Evolutionary conservation across 2,888 invertebrate species (phyloP), one percentile per base, ranked within the genome.

Genomic region (Callyntrura sp.): DNA sequence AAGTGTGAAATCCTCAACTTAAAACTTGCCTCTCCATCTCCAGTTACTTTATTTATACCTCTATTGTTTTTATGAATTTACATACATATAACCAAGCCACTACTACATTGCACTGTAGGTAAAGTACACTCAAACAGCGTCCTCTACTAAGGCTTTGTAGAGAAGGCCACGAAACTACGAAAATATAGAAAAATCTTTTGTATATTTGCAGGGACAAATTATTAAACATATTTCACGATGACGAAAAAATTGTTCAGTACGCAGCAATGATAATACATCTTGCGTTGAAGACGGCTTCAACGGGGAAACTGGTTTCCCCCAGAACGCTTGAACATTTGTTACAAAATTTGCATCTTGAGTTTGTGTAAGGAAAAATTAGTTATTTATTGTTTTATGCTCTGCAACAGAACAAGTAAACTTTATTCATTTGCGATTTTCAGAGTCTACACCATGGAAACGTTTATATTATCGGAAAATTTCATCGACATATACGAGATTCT

Each of bases 231-330:
- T 85, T 57, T 48, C 57, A 73, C 43, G 85, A 90, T 45, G 93
- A 93, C 78, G 70, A 76, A 28, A 93, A 92, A 85, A 90, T 93
- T 6, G 85, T 90, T 94, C 68, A 94, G 94, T 85, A 94, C 82
- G 95, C 95, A 23, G 95, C 96, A 1, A 96, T 96, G 96, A 96
- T 96, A 23, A 95, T 96, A 51, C 96, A 96, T 93, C 96, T 96
- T 35, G 79, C 57, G 0, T 28, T 79, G n/a, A 57, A 57, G 17
- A 28, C 0, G 0, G 95, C 95, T 93, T 95, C 95, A 0, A 95
- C 95, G 94, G 95, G 95, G n/a, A 78, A 65, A n/a, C 20, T 3
- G 23, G 14, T 83, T 5, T n/a, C 51, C 6, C 45, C 35, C 11
- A 12, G 17, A 35, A n/a, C 73, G 12, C 14, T 85, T 9, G 43